phyloP scores from a whole-genome alignment of 2,113 vertebrate species.

The Anguilla japonica region DNA sequence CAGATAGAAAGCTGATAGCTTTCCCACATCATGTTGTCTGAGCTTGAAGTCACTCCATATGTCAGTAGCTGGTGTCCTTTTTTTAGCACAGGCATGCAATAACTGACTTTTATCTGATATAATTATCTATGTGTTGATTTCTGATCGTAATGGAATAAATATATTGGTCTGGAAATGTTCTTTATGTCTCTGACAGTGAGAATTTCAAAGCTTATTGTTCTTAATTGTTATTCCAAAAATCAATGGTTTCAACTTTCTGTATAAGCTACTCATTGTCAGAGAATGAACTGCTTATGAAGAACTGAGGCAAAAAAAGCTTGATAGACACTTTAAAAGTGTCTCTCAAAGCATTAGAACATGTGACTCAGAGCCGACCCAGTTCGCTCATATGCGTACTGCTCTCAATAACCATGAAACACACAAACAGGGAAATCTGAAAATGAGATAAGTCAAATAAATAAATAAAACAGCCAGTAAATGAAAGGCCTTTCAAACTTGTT shows the following conservation, averaged over 20 bases:
- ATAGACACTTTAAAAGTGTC: not conserved
- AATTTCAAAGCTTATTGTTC: not conserved
- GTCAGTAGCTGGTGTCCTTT: slow-evolving; percentile 49
- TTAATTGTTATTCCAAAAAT: not conserved
- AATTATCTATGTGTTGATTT: not conserved
- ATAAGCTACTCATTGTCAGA: not conserved
- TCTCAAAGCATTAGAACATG: not conserved
- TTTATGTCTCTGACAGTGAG: not conserved
- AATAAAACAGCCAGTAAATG: not conserved
- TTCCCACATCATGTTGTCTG: slow-evolving; percentile 47
- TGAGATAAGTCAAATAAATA: no score
- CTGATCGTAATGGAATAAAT: no score
- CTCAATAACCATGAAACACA: not conserved
- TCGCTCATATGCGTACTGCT: not conserved
- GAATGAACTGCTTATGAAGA: not conserved
- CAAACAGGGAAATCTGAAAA: not conserved
- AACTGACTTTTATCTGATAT: not conserved
- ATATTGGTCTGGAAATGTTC: not conserved
- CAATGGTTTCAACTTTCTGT: not conserved
- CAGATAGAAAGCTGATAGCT: slow-evolving; percentile 60
- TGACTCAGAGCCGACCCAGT: not conserved
- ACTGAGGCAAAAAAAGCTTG: no score
- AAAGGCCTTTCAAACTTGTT: slow-evolving; percentile 25
- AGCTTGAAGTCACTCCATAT: slow-evolving; percentile 52
- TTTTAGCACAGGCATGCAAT: slow-evolving; percentile 58